Evolutionary conservation across 2,113 vertebrate genomes (phyloP), one percentile per base, ranked within the genome.

Genomic region (Lutjanus erythropterus): DNA sequence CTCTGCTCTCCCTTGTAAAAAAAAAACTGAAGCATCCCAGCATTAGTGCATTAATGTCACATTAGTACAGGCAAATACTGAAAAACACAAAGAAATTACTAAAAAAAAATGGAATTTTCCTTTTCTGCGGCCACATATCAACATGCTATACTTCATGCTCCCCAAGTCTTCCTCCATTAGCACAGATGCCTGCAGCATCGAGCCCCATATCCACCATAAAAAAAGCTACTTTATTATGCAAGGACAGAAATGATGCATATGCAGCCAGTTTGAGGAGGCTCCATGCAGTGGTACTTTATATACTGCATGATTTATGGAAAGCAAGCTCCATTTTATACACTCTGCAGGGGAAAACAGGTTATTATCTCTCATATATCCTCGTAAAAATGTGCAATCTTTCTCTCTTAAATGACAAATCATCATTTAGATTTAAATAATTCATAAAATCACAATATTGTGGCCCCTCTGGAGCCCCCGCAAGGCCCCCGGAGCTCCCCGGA

Each of bases 211-310:
- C 60, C 47, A 23, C 37, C 33, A 71, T 44, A 42, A 18, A n/a
- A 29, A n/a, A 71, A 41, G 1, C 78, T 53, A 27, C 41, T 78
- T 67, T 62, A 77, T 77, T 84, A 84, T 85, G 80, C 83, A 65
- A 62, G 77, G 42, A 16, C 52, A 61, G 59, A 81, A 78, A 71
- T 37, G 9, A 53, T 42, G 83, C 81, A 62, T 71, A 73, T 62
- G 76, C 59, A 58, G 72, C 55, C 55, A 58, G 27, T 80, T 64
- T 81, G 55, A 46, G 27, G 41, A 42, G 33, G 56, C 56, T 52
- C 41, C 23, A 21, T 61, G 49, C 25, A 23, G 56, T 16, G 46
- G 58, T 50, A 18, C 56, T 58, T 35, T 49, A 25, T 18, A 35
- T 31, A 7, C 46, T 9, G 49, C 39, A 9, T 5, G n/a, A 16